Percentiles rank a stretch among this genome's conserved stretches.
These are phyloP conservation scores for Desmodus rotundus DNA, from an alignment of 2,113 vertebrate genomes.

Conservation along the genomic window DNA sequence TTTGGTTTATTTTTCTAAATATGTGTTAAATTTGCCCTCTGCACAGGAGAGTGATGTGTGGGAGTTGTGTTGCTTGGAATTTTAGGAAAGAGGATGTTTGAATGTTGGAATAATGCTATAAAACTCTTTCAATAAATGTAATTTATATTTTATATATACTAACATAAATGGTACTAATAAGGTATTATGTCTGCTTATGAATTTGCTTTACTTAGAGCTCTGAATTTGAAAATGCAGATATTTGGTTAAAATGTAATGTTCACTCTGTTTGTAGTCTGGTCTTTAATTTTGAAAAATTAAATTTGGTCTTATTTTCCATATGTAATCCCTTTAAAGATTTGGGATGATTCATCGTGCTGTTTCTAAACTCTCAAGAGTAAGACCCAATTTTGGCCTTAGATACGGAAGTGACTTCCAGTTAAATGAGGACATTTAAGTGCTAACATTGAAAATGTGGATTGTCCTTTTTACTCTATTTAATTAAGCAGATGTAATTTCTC, in stretches of 20 bases:
- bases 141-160: conserved; percentile 70
- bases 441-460: conserved; percentile 26
- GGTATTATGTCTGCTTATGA: conserved; percentile 35
- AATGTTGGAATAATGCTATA: conserved; percentile 45
- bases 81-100: conserved; percentile 43
- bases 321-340: conserved; percentile 31
- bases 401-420: conserved; percentile 23
- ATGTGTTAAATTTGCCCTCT: conserved; percentile 57
- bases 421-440: conserved; percentile 36
- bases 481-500: conserved; percentile 33
- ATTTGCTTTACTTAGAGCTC: conserved; percentile 42
- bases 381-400: conserved; percentile 7
- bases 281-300: conserved; percentile 58
- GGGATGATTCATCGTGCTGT: conserved; percentile 5
- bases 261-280: conserved; percentile 46
- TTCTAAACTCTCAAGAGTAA: conserved; percentile 52
- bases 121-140: conserved; percentile 50
- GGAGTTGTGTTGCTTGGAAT: conserved; percentile 49
- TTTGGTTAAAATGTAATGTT: conserved; percentile 49
- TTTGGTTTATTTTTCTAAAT: conserved; percentile 51
- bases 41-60: conserved; percentile 34
- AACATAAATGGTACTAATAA: conserved; percentile 73
- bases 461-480: conserved; percentile 4
- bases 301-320: conserved; percentile 33
- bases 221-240: conserved; percentile 50